Percentiles rank a stretch among this genome's conserved stretches.
Evolutionary conservation across 2,113 vertebrate genomes (phyloP).

Genomic region (Burhinus bistriatus): DNA sequence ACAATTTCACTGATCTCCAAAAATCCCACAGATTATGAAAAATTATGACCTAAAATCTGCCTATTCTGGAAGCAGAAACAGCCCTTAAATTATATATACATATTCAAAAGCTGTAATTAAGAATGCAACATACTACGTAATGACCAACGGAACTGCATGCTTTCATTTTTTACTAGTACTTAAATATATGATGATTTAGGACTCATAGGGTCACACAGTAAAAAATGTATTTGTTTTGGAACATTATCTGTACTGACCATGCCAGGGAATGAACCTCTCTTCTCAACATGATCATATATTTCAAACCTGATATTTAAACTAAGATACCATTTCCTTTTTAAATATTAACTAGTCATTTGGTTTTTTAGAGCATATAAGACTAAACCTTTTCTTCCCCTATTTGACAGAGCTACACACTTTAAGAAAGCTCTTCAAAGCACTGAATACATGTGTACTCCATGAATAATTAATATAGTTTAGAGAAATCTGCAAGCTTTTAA

Average conservation of each 20-base stretch:
- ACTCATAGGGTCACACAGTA: neutral
- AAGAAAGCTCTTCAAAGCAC: neutral
- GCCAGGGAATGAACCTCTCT: neutral
- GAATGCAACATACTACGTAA: neutral
- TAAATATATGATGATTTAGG: neutral
- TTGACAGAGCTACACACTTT: neutral
- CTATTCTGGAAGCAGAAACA: neutral
- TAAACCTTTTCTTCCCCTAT: neutral
- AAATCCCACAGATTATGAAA: neutral
- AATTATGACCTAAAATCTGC: neutral
- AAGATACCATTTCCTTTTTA: neutral
- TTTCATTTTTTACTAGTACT: neutral
- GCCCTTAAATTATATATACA: neutral
- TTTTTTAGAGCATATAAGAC: neutral
- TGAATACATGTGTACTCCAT: neutral
- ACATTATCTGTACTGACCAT: neutral
- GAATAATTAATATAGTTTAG: neutral
- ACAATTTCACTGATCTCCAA: neutral
- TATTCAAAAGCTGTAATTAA: neutral
- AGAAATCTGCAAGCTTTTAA: neutral
- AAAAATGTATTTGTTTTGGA: neutral
- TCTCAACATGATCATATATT: neutral
- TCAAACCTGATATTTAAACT: neutral
- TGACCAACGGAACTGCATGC: rapidly evolving
- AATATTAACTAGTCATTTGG: neutral